Evolutionary conservation across 2,888 invertebrate genomes (phyloP).

Genomic region (Heliconius erato): DNA sequence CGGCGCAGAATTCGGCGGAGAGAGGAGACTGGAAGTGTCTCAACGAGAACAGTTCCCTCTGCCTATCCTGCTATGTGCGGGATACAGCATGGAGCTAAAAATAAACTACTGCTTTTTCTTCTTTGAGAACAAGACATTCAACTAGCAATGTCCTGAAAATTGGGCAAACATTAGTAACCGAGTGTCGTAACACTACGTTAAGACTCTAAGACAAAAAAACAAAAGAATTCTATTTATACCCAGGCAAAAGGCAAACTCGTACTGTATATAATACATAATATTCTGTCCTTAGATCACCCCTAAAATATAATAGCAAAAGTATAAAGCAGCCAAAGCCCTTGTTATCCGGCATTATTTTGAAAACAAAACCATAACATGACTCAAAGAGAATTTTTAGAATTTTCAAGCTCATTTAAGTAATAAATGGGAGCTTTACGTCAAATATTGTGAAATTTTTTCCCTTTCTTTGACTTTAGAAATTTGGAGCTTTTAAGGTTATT

Average conservation of each 20-base stretch:
- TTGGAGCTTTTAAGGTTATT: conserved; percentile 5
- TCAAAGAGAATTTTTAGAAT: conserved; percentile 36
- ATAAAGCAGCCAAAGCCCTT: conserved; percentile 23
- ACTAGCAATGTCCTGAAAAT: too few species aligned
- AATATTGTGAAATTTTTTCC: conserved; percentile 3
- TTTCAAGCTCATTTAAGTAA: conserved; percentile 34
- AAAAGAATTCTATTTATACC: not conserved
- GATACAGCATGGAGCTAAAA: too few species aligned
- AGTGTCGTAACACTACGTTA: too few species aligned
- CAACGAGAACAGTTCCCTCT: too few species aligned
- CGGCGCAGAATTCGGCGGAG: too few species aligned
- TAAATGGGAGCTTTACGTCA: conserved; percentile 29
- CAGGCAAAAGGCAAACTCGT: not conserved
- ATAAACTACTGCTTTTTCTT: too few species aligned
- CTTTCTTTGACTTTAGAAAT: conserved; percentile 1
- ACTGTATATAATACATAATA: not conserved
- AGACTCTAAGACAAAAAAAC: too few species aligned
- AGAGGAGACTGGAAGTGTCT: too few species aligned
- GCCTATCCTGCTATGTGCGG: too few species aligned
- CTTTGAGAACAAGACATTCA: too few species aligned
- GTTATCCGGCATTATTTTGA: conserved; percentile 36
- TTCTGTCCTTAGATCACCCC: not conserved
- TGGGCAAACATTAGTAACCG: too few species aligned
- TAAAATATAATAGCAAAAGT: conserved; percentile 21
- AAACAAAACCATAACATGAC: conserved; percentile 25